A percentile compares a stretch with the other conserved stretches of the same genome.
Evolutionary conservation across 2,113 vertebrate genomes (phyloP).

Genomic region (Parotia lawesii): DNA sequence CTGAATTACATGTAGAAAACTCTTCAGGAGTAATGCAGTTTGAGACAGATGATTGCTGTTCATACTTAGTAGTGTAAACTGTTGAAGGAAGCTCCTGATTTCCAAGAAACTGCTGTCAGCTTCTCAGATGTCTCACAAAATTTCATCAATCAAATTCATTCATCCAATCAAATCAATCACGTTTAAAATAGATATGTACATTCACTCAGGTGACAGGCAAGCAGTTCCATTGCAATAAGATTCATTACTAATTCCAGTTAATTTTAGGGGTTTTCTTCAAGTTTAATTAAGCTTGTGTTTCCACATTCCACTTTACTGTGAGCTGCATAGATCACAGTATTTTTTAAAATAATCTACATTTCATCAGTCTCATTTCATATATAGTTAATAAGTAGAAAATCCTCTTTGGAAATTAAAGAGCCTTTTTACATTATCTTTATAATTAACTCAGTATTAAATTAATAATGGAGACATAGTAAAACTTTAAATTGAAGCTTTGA

Average conservation of each 20-base stretch:
- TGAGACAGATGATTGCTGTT: neutral
- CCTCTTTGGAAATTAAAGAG: slow-evolving; percentile 13
- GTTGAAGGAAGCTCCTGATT: neutral
- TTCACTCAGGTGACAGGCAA: neutral
- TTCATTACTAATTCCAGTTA: neutral
- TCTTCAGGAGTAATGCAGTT: neutral
- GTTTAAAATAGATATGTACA: neutral
- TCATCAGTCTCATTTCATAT: neutral
- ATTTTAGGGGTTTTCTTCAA: neutral
- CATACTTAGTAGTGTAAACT: neutral
- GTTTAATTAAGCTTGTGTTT: slow-evolving; percentile 23
- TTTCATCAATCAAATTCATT: neutral
- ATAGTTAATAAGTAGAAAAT: slow-evolving; percentile 33
- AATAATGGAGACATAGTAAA: neutral
- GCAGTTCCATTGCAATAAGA: neutral
- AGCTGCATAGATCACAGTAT: neutral
- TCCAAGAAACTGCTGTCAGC: neutral
- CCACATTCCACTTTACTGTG: neutral
- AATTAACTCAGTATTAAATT: slow-evolving; percentile 44
- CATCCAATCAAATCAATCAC: neutral
- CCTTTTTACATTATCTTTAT: slow-evolving; percentile 7
- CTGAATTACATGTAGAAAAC: neutral
- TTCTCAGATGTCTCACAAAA: neutral
- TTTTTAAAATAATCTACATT: neutral
- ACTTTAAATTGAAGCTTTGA: slow-evolving; percentile 10